Base-by-base conservation (phyloP, 2,113 vertebrate species). In the Zosterops pallidus region DNA sequence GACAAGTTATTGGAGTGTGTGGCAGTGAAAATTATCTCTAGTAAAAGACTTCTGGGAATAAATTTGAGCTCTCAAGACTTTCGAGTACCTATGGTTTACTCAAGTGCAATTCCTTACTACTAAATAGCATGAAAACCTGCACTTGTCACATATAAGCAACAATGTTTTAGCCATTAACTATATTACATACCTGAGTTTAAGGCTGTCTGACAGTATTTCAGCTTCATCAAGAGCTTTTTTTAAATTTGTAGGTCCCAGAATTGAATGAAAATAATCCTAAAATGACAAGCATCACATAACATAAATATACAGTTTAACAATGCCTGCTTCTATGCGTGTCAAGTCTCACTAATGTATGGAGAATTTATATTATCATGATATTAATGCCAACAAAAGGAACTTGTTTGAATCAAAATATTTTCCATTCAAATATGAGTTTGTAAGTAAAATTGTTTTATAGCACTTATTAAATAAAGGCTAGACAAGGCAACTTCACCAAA, bases 201-300 rank as follows among this genome's bases (percentile, higher is more conserved):
- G 98, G 97, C 99, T 99, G 94, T 99, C 99, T 65, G 99, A 99
- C 39, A 99, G 98, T 96, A 98, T 99, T 98, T 99, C 99, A 6
- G 99, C 99, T 98, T 99, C 99, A 98, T 99, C 99, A 35, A 99
- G 96, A 90, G 99, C 98, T 98, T 99, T 99, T 97, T 98, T 99
- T 93, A 99, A 98, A 97, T 98, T 99, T 90, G 96, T 97, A 92
- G 98, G 98, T 67, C 99, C 99, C 77, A 99, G 98, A 95, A 99
- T 96, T 65, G 99, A 99, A 97, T 98, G 97, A 96, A 97, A 98
- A 91, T 98, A 99, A 23, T 99, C 99, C 99, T 99, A 94, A 92
- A 98, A 98, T 93, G 67, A 97, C 31, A 97, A 95, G 67, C 79
- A 95, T n/a, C 64, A 91, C 18, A 22, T 64, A 26, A 46, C 5